These are phyloP conservation scores for Cylas formicarius DNA, from an alignment of 1,140 invertebrate species.

Conservation along the genomic window DNA sequence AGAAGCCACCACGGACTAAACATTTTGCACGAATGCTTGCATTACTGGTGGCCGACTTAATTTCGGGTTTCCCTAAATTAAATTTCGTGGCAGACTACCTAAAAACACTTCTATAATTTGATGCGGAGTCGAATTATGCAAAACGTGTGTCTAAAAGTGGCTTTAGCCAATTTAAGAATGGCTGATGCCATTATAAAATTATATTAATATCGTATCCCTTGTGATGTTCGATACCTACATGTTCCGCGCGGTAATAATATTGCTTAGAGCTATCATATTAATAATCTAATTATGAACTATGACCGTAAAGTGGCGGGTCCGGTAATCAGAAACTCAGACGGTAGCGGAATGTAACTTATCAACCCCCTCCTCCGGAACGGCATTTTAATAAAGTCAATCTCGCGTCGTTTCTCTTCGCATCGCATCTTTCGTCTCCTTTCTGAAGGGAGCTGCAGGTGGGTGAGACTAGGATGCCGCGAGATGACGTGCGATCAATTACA, in stretches of 20 bases:
- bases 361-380: constrained; percentile 8
- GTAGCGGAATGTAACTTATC: constrained; percentile 27
- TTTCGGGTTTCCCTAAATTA: too few species aligned
- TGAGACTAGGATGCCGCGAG: too few species aligned
- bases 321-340: constrained; percentile 34
- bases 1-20: too few species aligned
- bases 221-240: constrained; percentile 21
- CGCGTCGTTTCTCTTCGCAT: not conserved
- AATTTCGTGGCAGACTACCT: too few species aligned
- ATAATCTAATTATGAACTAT: constrained; percentile 37
- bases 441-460: not conserved
- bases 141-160: constrained; percentile 16
- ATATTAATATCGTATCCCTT: constrained; percentile 20
- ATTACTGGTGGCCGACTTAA: too few species aligned
- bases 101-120: too few species aligned
- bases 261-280: constrained; percentile 29
- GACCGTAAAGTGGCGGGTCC: constrained; percentile 31
- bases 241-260: constrained; percentile 26
- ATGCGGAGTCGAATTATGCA: constrained; percentile 21
- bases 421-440: constrained; percentile 5
- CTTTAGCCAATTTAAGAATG: constrained; percentile 24
- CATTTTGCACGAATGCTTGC: too few species aligned
- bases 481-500: constrained; percentile 31
- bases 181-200: constrained; percentile 24
- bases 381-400: constrained; percentile 19